Conservation (phyloP, 2,113 vertebrate species). For the Tamias sibiricus region DNA sequence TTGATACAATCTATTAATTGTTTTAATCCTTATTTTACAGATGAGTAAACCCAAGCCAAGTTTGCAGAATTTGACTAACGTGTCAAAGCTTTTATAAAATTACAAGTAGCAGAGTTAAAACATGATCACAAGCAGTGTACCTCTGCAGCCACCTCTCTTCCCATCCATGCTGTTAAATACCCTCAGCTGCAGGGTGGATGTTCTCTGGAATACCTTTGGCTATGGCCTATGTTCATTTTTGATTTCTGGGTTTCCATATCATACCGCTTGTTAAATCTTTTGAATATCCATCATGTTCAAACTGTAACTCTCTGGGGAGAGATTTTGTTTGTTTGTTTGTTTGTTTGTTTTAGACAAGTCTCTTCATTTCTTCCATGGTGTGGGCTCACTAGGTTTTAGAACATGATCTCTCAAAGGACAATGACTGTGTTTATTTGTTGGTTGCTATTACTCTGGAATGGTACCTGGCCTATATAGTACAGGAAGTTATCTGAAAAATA, state of each 20-base stretch:
- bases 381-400: not conserved
- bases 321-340: not conserved
- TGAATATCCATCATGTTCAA: not conserved
- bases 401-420: not conserved
- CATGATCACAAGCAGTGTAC: not conserved
- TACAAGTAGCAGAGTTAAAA: not conserved
- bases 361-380: not conserved
- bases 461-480: not conserved
- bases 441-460: not conserved
- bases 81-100: not conserved
- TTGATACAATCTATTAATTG: not conserved
- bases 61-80: not conserved
- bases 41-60: not conserved
- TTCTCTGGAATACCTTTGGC: not conserved
- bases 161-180: not conserved
- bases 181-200: not conserved
- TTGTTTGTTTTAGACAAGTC: not conserved
- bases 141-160: fast-evolving
- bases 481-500: not conserved
- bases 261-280: not conserved
- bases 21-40: not conserved
- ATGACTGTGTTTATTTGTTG: not conserved
- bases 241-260: not conserved
- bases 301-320: not conserved
- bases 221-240: not conserved